Evolutionary conservation across 2,888 invertebrate species (phyloP).

Genomic region (Phragmatobia fuliginosa): DNA sequence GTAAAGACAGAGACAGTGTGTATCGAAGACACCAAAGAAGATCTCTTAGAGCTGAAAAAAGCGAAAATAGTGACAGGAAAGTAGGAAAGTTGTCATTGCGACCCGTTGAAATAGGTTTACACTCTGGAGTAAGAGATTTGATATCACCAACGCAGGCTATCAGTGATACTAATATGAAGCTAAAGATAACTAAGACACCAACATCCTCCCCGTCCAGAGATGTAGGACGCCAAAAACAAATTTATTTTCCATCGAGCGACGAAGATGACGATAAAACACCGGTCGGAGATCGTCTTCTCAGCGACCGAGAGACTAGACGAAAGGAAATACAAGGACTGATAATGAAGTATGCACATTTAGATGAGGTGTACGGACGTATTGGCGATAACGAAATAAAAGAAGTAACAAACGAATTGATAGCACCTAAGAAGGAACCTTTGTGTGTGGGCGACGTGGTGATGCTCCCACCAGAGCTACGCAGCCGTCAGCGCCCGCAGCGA

Average conservation of each 20-base stretch:
- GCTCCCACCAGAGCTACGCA: constrained; percentile 80
- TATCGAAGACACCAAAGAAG: constrained; percentile 85
- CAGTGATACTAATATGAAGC: constrained; percentile 68
- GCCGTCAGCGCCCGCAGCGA: constrained; percentile 75
- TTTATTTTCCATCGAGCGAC: constrained; percentile 82
- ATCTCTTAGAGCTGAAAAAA: constrained; percentile 88
- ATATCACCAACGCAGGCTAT: constrained; percentile 80
- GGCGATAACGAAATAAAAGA: constrained; percentile 72
- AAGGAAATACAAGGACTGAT: constrained; percentile 94
- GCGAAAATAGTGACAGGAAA: constrained; percentile 86
- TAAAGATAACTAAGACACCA: constrained; percentile 67
- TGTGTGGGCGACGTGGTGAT: constrained; percentile 77
- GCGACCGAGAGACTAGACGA: constrained; percentile 92
- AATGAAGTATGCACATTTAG: constrained; percentile 93
- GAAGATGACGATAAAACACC: constrained; percentile 83
- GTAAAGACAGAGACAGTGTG: constrained; percentile 83
- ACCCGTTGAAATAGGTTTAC: constrained; percentile 85
- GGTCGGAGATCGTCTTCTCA: constrained; percentile 86
- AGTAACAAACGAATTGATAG: constrained; percentile 58
- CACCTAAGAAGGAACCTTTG: constrained; percentile 66
- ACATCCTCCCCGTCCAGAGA: constrained; percentile 76
- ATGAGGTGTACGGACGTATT: constrained; percentile 89
- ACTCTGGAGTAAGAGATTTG: constrained; percentile 81
- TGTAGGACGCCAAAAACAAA: constrained; percentile 77
- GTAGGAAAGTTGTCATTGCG: constrained; percentile 81